phyloP scores from a whole-genome alignment of 2,113 vertebrate species.

The Poeciliopsis prolifica region DNA sequence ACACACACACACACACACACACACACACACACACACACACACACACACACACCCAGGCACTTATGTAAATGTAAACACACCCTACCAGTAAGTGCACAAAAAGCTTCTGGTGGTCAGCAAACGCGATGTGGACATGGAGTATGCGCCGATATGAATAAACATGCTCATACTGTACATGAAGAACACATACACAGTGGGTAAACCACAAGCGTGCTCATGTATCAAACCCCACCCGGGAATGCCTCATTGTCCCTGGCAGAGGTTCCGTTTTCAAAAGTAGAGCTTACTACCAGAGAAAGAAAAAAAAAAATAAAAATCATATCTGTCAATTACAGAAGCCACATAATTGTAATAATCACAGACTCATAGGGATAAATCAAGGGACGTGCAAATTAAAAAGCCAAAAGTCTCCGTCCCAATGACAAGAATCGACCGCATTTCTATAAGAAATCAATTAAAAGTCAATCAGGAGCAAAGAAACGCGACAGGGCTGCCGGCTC shows the following conservation, averaged over 20 bases:
- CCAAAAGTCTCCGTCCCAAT: conserved; percentile 41
- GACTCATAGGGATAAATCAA: conserved; percentile 62
- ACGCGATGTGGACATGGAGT: conserved; percentile 38
- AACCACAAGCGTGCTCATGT: conserved; percentile 57
- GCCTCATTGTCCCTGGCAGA: conserved; percentile 67
- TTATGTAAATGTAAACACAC: conserved; percentile 51
- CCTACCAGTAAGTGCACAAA: conserved; percentile 23
- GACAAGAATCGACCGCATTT: conserved; percentile 60
- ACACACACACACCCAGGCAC: background rate
- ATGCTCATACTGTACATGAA: conserved; percentile 27
- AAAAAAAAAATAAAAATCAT: conserved; percentile 36
- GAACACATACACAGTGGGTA: conserved; percentile 28
- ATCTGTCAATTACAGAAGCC: conserved; percentile 72
- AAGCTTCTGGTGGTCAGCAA: conserved; percentile 6
- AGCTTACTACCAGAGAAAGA: conserved; percentile 30
- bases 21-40: too few species aligned
- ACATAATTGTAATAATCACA: conserved; percentile 75
- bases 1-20: too few species aligned
- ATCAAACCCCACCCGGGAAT: conserved; percentile 59
- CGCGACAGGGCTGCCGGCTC: conserved; percentile 22
- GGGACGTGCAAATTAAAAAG: conserved; percentile 65
- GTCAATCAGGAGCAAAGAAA: conserved; percentile 54
- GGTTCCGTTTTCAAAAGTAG: conserved; percentile 51
- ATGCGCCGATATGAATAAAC: conserved; percentile 61
- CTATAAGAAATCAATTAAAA: conserved; percentile 74